These are phyloP conservation scores for Lypha dubia DNA, from an alignment of 2,888 invertebrate genomes.

Conservation along the genomic window DNA sequence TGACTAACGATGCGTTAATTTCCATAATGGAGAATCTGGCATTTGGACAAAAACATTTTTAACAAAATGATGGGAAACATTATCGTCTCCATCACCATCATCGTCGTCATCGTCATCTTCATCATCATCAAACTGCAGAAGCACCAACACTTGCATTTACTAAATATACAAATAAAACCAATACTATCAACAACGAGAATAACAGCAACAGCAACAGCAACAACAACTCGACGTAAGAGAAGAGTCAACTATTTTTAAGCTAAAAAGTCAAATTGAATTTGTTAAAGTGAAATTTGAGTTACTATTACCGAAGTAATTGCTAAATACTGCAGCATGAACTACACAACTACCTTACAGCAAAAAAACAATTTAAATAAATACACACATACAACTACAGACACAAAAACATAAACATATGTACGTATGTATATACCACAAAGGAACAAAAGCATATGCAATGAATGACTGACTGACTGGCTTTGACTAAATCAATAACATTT, in stretches of 20 bases:
- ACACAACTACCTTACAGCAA: constrained; percentile 25
- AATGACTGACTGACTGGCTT: constrained; percentile 50
- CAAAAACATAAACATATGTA: not conserved
- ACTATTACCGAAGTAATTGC: constrained; percentile 43
- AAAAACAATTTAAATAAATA: constrained; percentile 20
- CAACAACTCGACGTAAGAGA: constrained; percentile 21
- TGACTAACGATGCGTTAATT: constrained; percentile 80
- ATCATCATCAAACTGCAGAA: not conserved
- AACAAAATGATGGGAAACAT: constrained; percentile 31
- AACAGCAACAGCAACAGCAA: constrained; percentile 12
- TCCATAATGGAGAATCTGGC: constrained; percentile 76
- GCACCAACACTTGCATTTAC: constrained; percentile 25
- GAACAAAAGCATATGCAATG: too few species aligned
- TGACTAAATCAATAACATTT: constrained; percentile 60
- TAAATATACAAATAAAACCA: not conserved
- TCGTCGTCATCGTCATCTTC: not conserved
- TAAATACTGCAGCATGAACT: constrained; percentile 41
- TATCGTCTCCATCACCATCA: not conserved
- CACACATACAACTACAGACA: not conserved
- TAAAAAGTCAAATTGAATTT: constrained; percentile 75
- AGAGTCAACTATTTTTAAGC: constrained; percentile 62
- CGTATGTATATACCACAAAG: too few species aligned
- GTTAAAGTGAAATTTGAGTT: constrained; percentile 69
- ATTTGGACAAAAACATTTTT: constrained; percentile 68
- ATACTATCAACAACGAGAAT: constrained; percentile 14